These are phyloP conservation scores for Caenorhabditis japonica DNA, from an alignment of 2,888 invertebrate genomes.

Conservation along the genomic window DNA sequence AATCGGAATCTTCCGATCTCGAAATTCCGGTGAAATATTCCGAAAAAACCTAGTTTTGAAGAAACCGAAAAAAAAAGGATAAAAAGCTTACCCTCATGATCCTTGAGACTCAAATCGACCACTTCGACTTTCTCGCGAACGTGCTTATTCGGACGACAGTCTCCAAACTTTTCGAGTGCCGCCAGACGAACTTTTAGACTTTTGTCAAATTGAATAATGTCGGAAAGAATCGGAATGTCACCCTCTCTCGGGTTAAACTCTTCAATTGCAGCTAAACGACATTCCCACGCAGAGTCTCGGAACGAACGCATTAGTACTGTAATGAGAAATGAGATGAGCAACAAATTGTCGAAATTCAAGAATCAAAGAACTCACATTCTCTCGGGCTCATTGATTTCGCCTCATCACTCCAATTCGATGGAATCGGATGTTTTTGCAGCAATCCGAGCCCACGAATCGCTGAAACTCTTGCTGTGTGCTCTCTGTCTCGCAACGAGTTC, in stretches of 20 bases:
- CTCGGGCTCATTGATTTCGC: not conserved
- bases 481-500: constrained; percentile 1
- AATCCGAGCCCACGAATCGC: constrained; percentile 28
- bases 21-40: no score
- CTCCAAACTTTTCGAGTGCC: constrained; percentile 14
- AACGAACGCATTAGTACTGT: constrained; percentile 40
- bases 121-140: constrained; percentile 7
- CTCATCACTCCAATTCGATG: constrained; percentile 11
- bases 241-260: not conserved
- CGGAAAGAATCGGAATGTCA: not conserved
- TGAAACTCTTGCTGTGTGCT: constrained; percentile 12
- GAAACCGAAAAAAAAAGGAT: no score
- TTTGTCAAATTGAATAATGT: constrained; percentile 18
- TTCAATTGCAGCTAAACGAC: constrained; percentile 28
- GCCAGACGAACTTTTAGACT: constrained; percentile 16
- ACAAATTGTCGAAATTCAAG: not conserved
- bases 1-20: no score
- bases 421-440: constrained; percentile 12
- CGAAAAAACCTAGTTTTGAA: constrained; percentile 3
- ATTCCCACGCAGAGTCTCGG: constrained; percentile 26
- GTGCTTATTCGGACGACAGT: not conserved
- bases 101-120: constrained; percentile 29
- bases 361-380: constrained; percentile 13
- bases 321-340: no score
- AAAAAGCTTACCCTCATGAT: constrained; percentile 42